Conservation (phyloP, 1,140 invertebrate species). For the Zaprionus gabonicus region DNA sequence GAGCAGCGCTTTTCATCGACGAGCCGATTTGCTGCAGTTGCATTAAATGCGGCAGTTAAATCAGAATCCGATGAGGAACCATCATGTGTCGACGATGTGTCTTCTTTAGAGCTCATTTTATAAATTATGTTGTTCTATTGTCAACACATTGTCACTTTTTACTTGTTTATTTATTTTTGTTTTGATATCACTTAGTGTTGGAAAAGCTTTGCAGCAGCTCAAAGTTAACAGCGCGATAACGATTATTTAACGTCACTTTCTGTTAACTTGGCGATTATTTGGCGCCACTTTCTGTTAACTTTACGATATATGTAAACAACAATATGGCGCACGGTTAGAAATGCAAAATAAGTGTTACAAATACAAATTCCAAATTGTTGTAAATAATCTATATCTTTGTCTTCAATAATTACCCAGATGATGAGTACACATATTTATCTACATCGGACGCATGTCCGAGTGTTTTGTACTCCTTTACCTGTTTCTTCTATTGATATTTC, state of each 20-base stretch:
- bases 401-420: neutral
- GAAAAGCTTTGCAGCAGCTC: neutral
- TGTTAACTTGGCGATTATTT: neutral
- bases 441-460: neutral
- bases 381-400: neutral
- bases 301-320: neutral
- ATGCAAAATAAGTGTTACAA: neutral
- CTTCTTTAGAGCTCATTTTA: neutral
- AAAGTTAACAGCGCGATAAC: neutral
- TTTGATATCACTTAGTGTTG: neutral
- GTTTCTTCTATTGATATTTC: conserved; percentile 6
- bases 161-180: neutral
- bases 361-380: neutral
- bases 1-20: neutral
- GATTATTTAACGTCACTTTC: neutral
- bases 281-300: neutral
- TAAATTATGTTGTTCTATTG: neutral
- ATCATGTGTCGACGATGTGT: neutral
- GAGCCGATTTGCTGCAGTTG: neutral
- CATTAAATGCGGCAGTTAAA: conserved; percentile 4
- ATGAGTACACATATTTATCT: neutral
- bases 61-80: neutral
- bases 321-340: neutral
- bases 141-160: neutral
- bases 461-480: conserved; percentile 9